Conservation (phyloP, 2,113 vertebrate species). For the Pterophyllum scalare region DNA sequence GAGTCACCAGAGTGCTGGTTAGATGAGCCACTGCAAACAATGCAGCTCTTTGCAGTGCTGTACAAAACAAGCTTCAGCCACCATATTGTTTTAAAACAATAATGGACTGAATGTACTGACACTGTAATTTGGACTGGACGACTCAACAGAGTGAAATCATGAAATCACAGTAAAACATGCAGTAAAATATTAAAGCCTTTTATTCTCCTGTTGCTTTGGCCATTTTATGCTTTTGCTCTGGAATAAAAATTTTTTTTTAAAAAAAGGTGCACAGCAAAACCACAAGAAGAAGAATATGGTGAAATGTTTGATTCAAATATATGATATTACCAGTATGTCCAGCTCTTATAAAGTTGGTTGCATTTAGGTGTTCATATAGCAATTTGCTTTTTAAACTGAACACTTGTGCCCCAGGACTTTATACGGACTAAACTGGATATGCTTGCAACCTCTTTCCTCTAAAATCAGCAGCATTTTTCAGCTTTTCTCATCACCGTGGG, state of each 20-base stretch:
- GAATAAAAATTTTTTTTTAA: neutral
- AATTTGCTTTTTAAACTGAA: neutral
- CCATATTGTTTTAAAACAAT: conserved; percentile 33
- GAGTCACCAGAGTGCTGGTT: conserved; percentile 49
- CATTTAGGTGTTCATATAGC: neutral
- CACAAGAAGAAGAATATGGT: neutral
- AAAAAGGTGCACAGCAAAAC: neutral
- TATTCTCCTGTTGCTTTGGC: neutral
- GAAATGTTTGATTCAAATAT: neutral
- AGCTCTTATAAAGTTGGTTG: neutral
- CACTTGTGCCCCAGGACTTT: neutral
- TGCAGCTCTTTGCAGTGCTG: conserved; percentile 28
- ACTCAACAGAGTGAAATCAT: conserved; percentile 2
- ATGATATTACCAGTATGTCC: neutral
- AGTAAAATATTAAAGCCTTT: neutral
- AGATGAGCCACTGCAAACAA: conserved; percentile 64
- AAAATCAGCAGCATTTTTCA: conserved; percentile 4
- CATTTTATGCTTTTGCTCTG: neutral
- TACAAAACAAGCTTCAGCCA: conserved; percentile 28
- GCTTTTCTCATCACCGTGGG: conserved; percentile 26
- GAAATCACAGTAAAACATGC: neutral
- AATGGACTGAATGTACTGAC: conserved; percentile 10
- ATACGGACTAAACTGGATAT: neutral
- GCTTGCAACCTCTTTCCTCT: neutral
- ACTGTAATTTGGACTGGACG: conserved; percentile 10